Evolutionary conservation across 2,113 vertebrate species (phyloP).

Genomic region (Nestor notabilis): DNA sequence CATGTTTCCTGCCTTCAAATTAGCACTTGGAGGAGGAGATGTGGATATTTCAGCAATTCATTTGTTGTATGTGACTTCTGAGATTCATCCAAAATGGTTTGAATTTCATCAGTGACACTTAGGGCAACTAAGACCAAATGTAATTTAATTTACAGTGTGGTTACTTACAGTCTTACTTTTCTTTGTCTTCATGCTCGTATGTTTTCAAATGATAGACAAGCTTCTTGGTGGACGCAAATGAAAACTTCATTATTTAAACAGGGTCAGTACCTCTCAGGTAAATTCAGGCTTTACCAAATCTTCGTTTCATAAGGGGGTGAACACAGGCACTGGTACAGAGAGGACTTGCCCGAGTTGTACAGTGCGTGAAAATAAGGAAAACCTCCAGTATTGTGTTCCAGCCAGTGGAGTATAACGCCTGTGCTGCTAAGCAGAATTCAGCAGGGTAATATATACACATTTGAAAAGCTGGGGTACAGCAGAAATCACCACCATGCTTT

Average conservation of each 20-base stretch:
- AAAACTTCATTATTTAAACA: background rate
- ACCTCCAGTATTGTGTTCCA: background rate
- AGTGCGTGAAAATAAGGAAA: background rate
- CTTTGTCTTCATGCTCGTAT: background rate
- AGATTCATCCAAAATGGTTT: background rate
- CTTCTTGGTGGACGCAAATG: background rate
- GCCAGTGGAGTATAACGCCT: background rate
- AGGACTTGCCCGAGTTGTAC: background rate
- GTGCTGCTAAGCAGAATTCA: background rate
- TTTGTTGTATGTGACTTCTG: background rate
- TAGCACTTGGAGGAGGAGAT: background rate
- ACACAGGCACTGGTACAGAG: background rate
- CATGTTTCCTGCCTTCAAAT: background rate
- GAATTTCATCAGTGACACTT: background rate
- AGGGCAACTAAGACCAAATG: background rate
- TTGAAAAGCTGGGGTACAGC: background rate
- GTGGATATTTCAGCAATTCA: background rate
- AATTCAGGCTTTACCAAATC: background rate
- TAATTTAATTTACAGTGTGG: background rate
- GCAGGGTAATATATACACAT: rapidly evolving
- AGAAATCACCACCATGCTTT: background rate
- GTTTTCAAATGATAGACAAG: background rate
- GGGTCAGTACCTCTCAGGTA: background rate
- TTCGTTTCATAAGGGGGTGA: background rate
- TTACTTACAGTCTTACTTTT: background rate